phyloP scores from a whole-genome alignment of 2,113 vertebrate genomes.

The Hyperopisus bebe region DNA sequence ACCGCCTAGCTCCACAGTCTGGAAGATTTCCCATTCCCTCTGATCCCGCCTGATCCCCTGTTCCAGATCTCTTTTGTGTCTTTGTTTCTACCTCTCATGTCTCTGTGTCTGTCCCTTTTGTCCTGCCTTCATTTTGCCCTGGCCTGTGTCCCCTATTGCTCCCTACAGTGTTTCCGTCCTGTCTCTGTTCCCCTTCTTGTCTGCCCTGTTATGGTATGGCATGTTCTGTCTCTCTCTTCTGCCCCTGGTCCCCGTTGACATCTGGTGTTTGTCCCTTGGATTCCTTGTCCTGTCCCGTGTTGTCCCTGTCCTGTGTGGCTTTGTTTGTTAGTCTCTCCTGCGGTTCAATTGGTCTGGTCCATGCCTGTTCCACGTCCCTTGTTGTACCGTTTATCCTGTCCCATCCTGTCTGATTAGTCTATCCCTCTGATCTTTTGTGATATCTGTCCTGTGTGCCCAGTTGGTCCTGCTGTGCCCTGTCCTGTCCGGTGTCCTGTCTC shows the following conservation, averaged over 20 bases:
- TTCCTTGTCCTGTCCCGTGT: not conserved
- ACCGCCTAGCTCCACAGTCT: too few species aligned
- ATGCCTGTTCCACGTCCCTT: not conserved
- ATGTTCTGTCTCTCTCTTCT: too few species aligned
- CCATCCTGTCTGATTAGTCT: not conserved
- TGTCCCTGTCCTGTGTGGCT: too few species aligned
- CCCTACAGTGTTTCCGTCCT: too few species aligned
- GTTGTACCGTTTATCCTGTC: not conserved
- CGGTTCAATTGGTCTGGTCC: not conserved
- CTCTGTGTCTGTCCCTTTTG: not conserved
- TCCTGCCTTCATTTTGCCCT: too few species aligned
- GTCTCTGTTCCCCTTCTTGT: too few species aligned
- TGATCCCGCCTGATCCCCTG: not conserved
- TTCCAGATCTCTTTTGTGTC: not conserved
- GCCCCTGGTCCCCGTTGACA: too few species aligned
- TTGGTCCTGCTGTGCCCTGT: not conserved
- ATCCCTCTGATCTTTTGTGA: not conserved
- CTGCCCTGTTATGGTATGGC: too few species aligned
- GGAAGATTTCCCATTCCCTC: not conserved
- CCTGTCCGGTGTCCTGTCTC: not conserved
- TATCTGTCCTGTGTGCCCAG: not conserved
- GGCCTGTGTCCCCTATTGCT: too few species aligned
- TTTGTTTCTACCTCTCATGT: not conserved
- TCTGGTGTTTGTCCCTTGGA: not conserved
- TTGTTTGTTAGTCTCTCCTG: not conserved